Conservation (phyloP, 2,113 vertebrate genomes). For the Spilogale gracilis region DNA sequence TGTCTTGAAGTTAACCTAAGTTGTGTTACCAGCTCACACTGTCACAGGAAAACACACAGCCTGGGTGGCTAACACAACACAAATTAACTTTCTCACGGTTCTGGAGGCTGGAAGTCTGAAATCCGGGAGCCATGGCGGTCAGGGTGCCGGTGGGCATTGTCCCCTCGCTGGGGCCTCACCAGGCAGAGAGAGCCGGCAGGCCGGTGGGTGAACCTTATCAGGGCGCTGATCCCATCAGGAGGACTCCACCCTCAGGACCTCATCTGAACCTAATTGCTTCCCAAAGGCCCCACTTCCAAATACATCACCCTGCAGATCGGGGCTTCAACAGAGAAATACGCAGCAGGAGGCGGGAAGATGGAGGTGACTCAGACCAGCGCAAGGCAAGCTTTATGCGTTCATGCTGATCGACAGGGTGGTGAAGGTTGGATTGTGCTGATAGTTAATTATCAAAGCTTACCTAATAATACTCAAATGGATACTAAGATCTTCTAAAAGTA, state of each 20-base stretch:
- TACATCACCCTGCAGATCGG: not conserved
- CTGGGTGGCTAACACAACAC: not conserved
- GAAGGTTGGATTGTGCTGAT: not conserved
- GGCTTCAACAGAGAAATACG: not conserved
- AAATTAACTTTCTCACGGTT: not conserved
- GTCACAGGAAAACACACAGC: not conserved
- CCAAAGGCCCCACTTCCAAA: not conserved
- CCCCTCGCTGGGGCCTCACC: not conserved
- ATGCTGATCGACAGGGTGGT: not conserved
- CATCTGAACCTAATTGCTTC: not conserved
- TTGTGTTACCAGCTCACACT: slow-evolving; percentile 12
- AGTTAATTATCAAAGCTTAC: slow-evolving; percentile 28
- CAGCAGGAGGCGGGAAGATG: too few relatives aligned
- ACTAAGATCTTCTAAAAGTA: slow-evolving; percentile 27
- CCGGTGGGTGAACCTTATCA: not conserved
- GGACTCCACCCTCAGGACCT: not conserved
- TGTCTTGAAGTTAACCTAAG: slow-evolving; percentile 30
- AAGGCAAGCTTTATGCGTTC: not conserved
- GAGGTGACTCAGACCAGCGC: not conserved
- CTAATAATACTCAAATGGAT: not conserved
- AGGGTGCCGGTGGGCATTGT: not conserved
- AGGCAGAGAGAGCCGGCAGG: not conserved
- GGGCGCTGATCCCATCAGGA: not conserved
- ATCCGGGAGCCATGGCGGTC: not conserved
- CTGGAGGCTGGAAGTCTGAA: not conserved